phyloP scores from a whole-genome alignment of 2,888 invertebrate species.

The Salticus scenicus region DNA sequence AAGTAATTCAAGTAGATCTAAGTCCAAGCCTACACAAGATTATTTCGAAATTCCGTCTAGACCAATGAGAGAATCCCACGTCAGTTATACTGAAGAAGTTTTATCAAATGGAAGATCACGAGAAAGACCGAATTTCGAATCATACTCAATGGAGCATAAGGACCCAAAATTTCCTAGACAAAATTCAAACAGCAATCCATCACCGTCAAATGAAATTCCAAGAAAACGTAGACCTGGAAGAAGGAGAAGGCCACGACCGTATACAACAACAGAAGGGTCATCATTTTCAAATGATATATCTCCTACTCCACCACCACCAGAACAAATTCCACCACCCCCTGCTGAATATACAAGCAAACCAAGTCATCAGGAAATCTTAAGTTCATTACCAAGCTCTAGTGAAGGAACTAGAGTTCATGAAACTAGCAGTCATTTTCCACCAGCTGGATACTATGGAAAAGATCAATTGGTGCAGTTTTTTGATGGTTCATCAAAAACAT shows the following conservation, averaged over 20 bases:
- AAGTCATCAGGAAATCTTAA: conserved; percentile 1
- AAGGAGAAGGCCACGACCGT: conserved; percentile 44
- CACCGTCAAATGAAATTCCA: conserved; percentile 1
- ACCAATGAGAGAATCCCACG: not conserved
- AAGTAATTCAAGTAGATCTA: not conserved
- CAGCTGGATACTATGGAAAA: conserved; percentile 63
- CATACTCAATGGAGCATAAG: not conserved
- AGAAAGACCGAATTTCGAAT: not conserved
- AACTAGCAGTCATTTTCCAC: conserved; percentile 49
- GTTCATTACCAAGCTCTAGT: conserved; percentile 17
- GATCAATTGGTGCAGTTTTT: conserved; percentile 62
- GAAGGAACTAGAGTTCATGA: conserved; percentile 14
- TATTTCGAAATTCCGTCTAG: conserved; percentile 23
- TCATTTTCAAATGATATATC: conserved; percentile 40
- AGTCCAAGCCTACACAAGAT: conserved; percentile 15
- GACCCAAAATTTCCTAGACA: conserved; percentile 10
- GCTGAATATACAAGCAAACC: conserved; percentile 48
- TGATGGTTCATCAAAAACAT: conserved; percentile 40
- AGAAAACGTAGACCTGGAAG: conserved; percentile 37
- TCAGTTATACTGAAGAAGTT: conserved; percentile 23
- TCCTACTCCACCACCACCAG: conserved; percentile 53
- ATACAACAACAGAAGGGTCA: conserved; percentile 4
- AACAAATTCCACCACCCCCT: conserved; percentile 61
- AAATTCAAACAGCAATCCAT: conserved; percentile 8
- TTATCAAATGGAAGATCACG: not conserved